phyloP scores from a whole-genome alignment of 1,140 invertebrate species.

The Eriocheir sinensis region DNA sequence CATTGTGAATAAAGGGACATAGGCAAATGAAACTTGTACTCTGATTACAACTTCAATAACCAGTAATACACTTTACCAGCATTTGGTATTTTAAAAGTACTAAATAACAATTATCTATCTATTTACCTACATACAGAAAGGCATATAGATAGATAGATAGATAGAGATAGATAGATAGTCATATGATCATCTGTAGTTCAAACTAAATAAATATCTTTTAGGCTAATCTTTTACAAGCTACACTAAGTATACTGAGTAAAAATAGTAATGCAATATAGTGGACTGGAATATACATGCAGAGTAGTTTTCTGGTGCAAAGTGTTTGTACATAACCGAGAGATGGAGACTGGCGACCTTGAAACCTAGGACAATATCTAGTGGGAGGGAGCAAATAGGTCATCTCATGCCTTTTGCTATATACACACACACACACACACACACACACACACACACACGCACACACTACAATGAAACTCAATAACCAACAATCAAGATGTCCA shows the following conservation, averaged over 20 bases:
- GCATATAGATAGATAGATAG: too few species aligned
- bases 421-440: not conserved
- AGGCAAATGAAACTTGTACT: not conserved
- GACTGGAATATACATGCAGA: conserved; percentile 13
- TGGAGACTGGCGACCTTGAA: not conserved
- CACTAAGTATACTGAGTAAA: conserved; percentile 16
- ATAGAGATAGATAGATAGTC: too few species aligned
- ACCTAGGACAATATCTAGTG: not conserved
- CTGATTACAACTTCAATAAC: conserved; percentile 5
- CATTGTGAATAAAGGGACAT: not conserved
- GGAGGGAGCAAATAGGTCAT: not conserved
- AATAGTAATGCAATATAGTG: conserved; percentile 16
- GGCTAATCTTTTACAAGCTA: conserved; percentile 13
- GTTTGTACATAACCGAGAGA: not conserved
- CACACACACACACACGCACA: too few species aligned
- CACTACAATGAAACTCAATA: not conserved
- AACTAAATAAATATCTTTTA: conserved; percentile 19
- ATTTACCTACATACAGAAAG: not conserved
- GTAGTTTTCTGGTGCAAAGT: not conserved
- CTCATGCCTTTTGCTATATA: not conserved
- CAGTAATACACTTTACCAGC: not conserved
- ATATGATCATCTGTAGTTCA: not conserved
- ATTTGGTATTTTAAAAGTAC: not conserved
- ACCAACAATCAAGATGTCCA: not conserved
- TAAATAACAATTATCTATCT: not conserved